Evolutionary conservation across 2,888 invertebrate genomes (phyloP), one percentile per base, ranked within the genome.

Genomic region (Lasioglossum marginatum): DNA sequence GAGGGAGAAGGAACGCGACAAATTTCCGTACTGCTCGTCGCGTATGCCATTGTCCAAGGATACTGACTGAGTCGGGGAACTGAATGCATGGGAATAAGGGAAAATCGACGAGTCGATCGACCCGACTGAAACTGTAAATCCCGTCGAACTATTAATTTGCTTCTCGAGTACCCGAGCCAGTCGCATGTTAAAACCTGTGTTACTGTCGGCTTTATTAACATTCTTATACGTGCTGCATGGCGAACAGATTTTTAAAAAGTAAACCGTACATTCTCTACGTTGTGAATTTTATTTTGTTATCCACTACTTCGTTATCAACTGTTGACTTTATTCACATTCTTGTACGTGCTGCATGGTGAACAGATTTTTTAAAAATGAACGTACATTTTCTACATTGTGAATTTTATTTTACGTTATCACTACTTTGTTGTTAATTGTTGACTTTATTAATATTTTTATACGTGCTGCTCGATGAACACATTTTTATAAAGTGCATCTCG

Each of bases 11-110:
- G 79, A 82, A 77, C 79, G 88, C 89, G 88, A 89, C 88, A 85
- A 87, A 90, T 90, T 89, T 89, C 82, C 79, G 77, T 73, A 68
- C 80, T 83, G 66, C 82, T 84, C 81, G 78, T 77, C 85, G 85
- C 73, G 85, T 85, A 85, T 85, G 60, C 79, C 85, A 86, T 87
- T 86, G 78, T 87, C 78, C 87, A 76, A 76, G 87, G 86, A 86
- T 87, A 81, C 78, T 80, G 72, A 70, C 72, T 74, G 80, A 52
- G 70, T 23, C 19, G 81, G 57, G 19, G 74, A 82, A 37, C 78
- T 57, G 76, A 79, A 77, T 82, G 86, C 86, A 86, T 82, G 82
- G 80, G 79, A 87, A 86, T 79, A 78, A 74, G 77, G 68, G 81
- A 77, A 84, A 84, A 84, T 84, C 77, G 80, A 74, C 60, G 48